phyloP scores from a whole-genome alignment of 2,797 vertebrate genomes.

The Gymnothorax javanicus region DNA sequence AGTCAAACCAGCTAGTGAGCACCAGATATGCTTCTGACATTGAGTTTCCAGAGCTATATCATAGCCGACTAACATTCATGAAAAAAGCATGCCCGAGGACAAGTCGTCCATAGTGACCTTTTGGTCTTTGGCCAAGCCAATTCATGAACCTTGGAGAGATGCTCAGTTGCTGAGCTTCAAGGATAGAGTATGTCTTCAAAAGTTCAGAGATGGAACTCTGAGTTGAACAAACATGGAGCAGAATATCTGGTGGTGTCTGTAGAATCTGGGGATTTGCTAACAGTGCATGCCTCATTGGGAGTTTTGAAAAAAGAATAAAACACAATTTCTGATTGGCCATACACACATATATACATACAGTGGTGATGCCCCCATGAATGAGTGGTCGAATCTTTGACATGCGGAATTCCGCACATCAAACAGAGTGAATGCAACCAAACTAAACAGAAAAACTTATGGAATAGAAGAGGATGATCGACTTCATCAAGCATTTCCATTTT shows the following conservation, averaged over 20 bases:
- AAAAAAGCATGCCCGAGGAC: background rate
- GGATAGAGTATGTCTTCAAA: background rate
- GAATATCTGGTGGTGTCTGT: background rate
- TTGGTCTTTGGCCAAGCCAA: background rate
- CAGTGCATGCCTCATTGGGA: constrained; percentile 12
- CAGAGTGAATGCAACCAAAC: constrained; percentile 1
- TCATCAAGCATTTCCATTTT: background rate
- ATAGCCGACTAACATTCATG: background rate
- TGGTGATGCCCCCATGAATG: constrained; percentile 80
- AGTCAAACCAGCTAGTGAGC: background rate
- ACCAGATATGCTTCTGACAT: background rate
- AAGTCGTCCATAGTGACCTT: background rate
- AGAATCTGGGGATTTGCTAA: background rate
- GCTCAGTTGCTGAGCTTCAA: background rate
- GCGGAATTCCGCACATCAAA: constrained; percentile 62
- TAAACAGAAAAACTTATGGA: background rate
- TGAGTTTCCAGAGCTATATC: background rate
- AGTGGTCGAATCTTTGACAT: constrained; percentile 69
- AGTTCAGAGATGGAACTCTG: background rate
- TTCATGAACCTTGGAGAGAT: background rate
- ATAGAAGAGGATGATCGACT: background rate
- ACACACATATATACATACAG: constrained; percentile 85
- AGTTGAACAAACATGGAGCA: background rate
- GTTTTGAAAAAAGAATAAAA: constrained; percentile 49
- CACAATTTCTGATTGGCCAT: constrained; percentile 49